These are phyloP conservation scores for Oostethus manadensis DNA, from an alignment of 2,113 vertebrate genomes.

Conservation along the genomic window DNA sequence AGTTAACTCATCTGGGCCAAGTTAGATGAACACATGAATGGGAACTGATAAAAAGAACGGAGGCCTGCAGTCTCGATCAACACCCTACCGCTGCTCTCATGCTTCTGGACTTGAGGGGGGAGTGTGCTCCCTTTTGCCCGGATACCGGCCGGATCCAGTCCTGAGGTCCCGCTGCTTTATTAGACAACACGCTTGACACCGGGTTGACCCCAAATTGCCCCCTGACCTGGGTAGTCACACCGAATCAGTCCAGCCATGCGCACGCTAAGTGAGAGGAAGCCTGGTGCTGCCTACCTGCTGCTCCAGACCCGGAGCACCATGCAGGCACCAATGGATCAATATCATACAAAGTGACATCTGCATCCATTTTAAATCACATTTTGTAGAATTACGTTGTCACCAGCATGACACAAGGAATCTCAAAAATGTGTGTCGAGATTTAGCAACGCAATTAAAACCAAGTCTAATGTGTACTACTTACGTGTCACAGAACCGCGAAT, in stretches of 20 bases:
- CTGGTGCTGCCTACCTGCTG: conserved; percentile 57
- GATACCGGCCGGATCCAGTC: conserved; percentile 59
- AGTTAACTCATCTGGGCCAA: conserved; percentile 61
- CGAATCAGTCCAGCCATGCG: conserved; percentile 62
- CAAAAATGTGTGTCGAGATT: conserved; percentile 53
- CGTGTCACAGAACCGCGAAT: neutral
- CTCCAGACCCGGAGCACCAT: conserved; percentile 14
- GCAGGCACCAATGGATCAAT: conserved; percentile 40
- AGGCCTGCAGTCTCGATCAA: conserved; percentile 61
- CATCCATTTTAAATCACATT: conserved; percentile 50
- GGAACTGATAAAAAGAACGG: conserved; percentile 67
- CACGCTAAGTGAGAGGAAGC: conserved; percentile 38
- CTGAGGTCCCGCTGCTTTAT: conserved; percentile 69
- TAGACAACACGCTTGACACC: conserved; percentile 66
- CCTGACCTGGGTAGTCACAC: conserved; percentile 59
- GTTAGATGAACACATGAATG: conserved; percentile 58
- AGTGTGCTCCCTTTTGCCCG: conserved; percentile 62
- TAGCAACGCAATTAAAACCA: conserved; percentile 8
- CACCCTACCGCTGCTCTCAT: conserved; percentile 51
- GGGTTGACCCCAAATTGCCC: conserved; percentile 64
- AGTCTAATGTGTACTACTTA: neutral
- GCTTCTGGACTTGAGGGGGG: conserved; percentile 37
- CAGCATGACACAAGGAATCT: conserved; percentile 53
- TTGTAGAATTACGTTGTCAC: conserved; percentile 42
- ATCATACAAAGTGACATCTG: conserved; percentile 64